phyloP scores from a whole-genome alignment of 2,113 vertebrate species.

The Tringa solitaria region DNA sequence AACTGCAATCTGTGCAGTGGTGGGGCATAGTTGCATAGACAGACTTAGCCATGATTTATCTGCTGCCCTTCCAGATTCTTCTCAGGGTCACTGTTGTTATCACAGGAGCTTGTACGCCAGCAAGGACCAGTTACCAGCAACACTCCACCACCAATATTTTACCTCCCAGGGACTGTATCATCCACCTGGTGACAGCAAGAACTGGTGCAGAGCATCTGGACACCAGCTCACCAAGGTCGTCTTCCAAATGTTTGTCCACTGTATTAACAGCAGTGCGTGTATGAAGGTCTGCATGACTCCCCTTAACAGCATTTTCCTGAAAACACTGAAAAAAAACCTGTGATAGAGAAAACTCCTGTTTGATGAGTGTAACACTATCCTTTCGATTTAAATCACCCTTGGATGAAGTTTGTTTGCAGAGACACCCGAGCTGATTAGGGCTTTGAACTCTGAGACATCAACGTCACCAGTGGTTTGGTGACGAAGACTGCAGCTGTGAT shows the following conservation, averaged over 20 bases:
- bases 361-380: background rate
- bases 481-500: background rate
- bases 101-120: background rate
- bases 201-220: background rate
- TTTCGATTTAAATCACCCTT: background rate
- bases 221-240: rapidly evolving
- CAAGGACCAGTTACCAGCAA: background rate
- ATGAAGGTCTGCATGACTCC: background rate
- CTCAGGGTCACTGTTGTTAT: background rate
- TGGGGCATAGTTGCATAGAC: background rate
- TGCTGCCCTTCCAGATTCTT: background rate
- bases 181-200: background rate
- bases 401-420: background rate
- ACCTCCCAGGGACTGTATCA: background rate
- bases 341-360: background rate
- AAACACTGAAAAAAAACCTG: background rate
- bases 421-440: background rate
- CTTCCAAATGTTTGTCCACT: background rate
- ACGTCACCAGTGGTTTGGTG: background rate
- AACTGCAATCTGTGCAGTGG: background rate
- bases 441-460: background rate
- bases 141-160: background rate
- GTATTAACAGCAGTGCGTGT: rapidly evolving
- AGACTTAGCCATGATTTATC: background rate
- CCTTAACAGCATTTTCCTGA: background rate